Evolutionary conservation across 1,140 invertebrate species (phyloP).

Genomic region (Neoseiulus cucumeris): DNA sequence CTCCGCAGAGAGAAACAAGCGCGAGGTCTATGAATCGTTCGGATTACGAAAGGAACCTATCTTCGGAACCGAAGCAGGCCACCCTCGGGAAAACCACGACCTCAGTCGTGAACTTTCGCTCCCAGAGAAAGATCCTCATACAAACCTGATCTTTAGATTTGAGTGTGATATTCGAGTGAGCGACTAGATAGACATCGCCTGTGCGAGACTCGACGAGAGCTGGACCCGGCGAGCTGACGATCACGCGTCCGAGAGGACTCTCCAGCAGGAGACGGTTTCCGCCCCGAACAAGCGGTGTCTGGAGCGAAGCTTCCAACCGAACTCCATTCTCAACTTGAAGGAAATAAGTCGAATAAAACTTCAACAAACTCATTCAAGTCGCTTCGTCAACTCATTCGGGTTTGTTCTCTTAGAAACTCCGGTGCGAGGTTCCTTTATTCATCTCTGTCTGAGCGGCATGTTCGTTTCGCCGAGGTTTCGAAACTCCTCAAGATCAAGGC

Average conservation of each 20-base stretch:
- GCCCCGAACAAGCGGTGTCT: not conserved
- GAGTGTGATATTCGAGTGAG: not conserved
- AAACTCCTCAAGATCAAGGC: no score
- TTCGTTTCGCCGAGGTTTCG: no score
- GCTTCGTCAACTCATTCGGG: no score
- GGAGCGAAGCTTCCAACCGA: not conserved
- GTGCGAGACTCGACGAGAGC: not conserved
- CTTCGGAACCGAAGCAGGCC: no score
- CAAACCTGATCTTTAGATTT: not conserved
- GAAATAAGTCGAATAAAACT: not conserved
- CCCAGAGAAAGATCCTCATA: not conserved
- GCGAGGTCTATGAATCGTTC: not conserved
- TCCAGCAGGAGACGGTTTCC: not conserved
- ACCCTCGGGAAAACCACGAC: no score
- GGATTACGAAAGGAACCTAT: not conserved
- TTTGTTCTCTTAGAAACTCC: no score
- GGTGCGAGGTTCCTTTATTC: no score
- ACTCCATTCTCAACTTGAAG: constrained; percentile 8
- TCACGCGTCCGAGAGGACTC: not conserved
- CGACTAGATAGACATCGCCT: not conserved
- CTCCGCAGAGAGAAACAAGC: not conserved
- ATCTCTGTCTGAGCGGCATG: no score
- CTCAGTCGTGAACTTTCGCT: not conserved
- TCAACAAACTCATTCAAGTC: not conserved
- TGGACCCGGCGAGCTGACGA: not conserved